Evolutionary conservation across 2,888 invertebrate species (phyloP).

Genomic region (Plutella xylostella): DNA sequence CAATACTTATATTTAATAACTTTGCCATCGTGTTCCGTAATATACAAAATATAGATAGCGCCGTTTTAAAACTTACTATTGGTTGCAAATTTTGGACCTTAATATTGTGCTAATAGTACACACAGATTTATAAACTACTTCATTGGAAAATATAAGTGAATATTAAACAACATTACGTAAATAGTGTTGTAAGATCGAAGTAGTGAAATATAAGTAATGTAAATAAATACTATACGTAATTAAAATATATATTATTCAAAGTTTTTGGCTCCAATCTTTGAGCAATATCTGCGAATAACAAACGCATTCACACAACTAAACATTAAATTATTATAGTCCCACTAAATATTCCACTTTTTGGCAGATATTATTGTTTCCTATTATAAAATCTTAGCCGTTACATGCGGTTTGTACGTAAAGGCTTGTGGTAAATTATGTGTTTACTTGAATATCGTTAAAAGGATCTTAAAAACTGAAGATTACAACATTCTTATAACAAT

Average conservation of each 20-base stretch:
- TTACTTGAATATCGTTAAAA: no score
- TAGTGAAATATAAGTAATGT: slow-evolving; percentile 10
- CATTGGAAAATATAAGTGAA: neutral
- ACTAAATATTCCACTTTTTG: no score
- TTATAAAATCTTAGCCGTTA: no score
- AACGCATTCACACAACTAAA: slow-evolving; percentile 6
- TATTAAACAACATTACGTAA: neutral
- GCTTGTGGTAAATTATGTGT: no score
- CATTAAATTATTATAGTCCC: no score
- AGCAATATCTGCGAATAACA: slow-evolving; percentile 23
- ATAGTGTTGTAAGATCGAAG: neutral
- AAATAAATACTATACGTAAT: slow-evolving; percentile 13
- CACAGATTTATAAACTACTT: neutral
- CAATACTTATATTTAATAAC: neutral
- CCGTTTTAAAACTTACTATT: neutral
- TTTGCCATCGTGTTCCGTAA: neutral
- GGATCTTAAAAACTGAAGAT: no score
- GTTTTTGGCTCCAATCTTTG: slow-evolving; percentile 36
- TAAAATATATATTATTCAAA: slow-evolving; percentile 8
- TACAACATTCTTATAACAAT: no score
- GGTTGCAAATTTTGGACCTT: neutral
- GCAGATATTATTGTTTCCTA: no score
- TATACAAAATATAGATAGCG: neutral
- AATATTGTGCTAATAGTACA: neutral
- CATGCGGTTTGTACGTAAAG: no score